Evolutionary conservation across 1,140 invertebrate genomes (phyloP).

Genomic region (Nephotettix cincticeps): DNA sequence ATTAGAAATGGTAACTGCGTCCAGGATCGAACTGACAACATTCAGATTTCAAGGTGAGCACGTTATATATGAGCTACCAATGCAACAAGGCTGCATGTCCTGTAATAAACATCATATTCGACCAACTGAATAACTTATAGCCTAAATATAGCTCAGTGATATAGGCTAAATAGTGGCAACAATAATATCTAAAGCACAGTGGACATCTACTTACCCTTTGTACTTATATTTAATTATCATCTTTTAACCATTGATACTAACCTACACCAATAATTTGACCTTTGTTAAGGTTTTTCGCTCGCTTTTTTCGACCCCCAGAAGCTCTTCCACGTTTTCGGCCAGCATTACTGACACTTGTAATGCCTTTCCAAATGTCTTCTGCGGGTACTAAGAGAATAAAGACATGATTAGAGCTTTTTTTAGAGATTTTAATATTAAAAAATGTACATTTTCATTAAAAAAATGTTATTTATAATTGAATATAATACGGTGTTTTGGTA

Average conservation of each 20-base stretch:
- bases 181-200: no score
- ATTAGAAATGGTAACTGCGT: no score
- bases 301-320: conserved; percentile 70
- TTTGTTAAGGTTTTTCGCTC: conserved; percentile 81
- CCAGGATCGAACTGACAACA: no score
- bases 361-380: conserved; percentile 88
- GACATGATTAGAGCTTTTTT: background rate
- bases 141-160: no score
- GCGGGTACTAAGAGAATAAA: conserved; percentile 61
- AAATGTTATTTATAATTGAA: background rate
- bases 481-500: background rate
- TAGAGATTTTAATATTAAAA: background rate
- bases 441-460: background rate
- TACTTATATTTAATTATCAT: no score
- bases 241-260: conserved; percentile 40
- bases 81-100: no score
- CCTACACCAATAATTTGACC: conserved; percentile 89
- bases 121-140: no score
- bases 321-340: conserved; percentile 92
- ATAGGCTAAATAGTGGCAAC: no score
- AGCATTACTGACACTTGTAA: conserved; percentile 93
- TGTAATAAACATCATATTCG: no score
- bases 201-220: no score
- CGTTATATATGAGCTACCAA: no score
- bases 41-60: no score